phyloP scores from a whole-genome alignment of 2,888 invertebrate genomes.

The Ptilodon capucinus region DNA sequence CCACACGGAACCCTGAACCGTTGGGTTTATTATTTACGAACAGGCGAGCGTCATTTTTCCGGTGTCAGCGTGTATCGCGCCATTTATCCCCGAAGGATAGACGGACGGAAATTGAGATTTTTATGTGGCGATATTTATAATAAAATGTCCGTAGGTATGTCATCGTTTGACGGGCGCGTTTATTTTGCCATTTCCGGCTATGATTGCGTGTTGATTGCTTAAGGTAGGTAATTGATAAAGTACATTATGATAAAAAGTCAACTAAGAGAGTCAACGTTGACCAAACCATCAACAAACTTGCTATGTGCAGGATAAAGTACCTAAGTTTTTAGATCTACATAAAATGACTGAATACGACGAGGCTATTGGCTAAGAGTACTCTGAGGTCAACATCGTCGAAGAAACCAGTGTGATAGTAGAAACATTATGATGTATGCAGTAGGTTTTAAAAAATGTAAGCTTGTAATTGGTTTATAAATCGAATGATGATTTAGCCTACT shows the following conservation, averaged over 20 bases:
- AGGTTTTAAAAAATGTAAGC: too few relatives aligned
- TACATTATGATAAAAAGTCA: background rate
- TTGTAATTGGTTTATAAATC: too few relatives aligned
- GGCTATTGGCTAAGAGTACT: too few relatives aligned
- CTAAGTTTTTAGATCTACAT: too few relatives aligned
- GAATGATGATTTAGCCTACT: too few relatives aligned
- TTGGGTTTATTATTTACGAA: conserved; percentile 25
- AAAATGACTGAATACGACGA: too few relatives aligned
- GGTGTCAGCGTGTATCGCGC: conserved; percentile 36
- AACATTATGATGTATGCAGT: too few relatives aligned
- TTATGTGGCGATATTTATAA: conserved; percentile 38
- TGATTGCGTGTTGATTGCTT: background rate
- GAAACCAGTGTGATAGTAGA: too few relatives aligned
- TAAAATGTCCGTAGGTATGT: conserved; percentile 2
- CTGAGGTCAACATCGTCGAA: too few relatives aligned
- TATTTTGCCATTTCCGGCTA: background rate
- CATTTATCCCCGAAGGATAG: conserved; percentile 43
- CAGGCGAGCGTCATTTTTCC: conserved; percentile 29
- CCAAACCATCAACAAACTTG: too few relatives aligned
- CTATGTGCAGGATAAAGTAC: too few relatives aligned
- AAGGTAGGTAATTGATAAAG: background rate
- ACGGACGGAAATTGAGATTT: conserved; percentile 53
- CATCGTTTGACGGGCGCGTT: background rate
- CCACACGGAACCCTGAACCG: conserved; percentile 18
- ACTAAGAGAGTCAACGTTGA: background rate